These are phyloP conservation scores for Diadegma fenestrale DNA, from an alignment of 2,888 invertebrate genomes.

Conservation along the genomic window DNA sequence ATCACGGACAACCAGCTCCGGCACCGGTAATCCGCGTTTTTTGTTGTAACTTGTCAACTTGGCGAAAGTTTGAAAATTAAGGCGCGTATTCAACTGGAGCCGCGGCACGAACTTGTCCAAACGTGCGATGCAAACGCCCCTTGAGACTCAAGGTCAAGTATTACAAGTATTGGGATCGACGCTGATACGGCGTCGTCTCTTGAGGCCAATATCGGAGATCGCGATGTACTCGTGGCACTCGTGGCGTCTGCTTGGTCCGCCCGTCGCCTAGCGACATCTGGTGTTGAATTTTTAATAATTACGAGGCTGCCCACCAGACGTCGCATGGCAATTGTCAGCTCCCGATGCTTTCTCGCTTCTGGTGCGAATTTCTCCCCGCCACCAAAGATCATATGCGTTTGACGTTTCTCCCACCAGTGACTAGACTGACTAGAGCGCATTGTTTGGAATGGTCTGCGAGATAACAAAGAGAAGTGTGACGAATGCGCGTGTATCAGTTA, in stretches of 20 bases:
- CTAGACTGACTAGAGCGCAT: slow-evolving; percentile 38
- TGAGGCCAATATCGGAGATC: too few relatives aligned
- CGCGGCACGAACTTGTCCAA: not conserved
- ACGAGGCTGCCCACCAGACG: too few relatives aligned
- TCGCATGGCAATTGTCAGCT: too few relatives aligned
- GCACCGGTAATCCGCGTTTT: slow-evolving; percentile 30
- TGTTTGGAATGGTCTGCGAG: slow-evolving; percentile 51
- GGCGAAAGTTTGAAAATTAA: not conserved
- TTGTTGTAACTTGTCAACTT: slow-evolving; percentile 10
- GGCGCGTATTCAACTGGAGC: not conserved
- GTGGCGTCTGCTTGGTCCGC: too few relatives aligned
- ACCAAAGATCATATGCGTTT: slow-evolving; percentile 42
- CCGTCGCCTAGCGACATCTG: too few relatives aligned
- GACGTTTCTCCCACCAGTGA: slow-evolving; percentile 42
- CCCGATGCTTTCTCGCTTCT: too few relatives aligned
- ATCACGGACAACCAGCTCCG: slow-evolving; percentile 10
- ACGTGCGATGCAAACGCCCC: slow-evolving; percentile 34
- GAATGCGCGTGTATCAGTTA: slow-evolving; percentile 22
- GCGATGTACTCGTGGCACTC: too few relatives aligned
- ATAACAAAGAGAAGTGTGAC: slow-evolving; percentile 61
- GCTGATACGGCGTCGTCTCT: too few relatives aligned
- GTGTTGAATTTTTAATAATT: too few relatives aligned
- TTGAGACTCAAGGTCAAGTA: too few relatives aligned
- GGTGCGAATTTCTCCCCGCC: too few relatives aligned
- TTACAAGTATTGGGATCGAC: too few relatives aligned